Base-by-base conservation (phyloP, 2,797 vertebrate species). In the Emydoidea blandingii region DNA sequence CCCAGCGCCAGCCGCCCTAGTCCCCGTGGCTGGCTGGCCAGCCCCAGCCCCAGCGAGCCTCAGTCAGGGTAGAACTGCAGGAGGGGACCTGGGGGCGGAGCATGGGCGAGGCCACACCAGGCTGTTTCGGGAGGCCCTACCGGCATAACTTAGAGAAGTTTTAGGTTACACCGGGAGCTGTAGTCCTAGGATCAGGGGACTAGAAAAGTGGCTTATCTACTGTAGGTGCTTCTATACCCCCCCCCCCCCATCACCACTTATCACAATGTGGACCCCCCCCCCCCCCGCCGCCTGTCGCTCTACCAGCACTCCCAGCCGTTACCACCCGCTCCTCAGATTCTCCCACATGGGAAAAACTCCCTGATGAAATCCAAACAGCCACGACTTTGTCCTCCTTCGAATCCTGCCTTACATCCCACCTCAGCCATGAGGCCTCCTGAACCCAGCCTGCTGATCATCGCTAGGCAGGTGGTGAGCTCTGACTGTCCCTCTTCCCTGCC, bases 111-210 rank as follows among this genome's bases (percentile, higher is more conserved):
- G 23, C 54, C 54, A 54, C 54, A 54, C 54, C 21, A 54, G 54
- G 54, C 23, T 54, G 54, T 54, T 54, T 54, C 8, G 9, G 23
- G 54, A 54, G 54, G 21, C 54, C 54, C 54, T 15, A 31, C 31
- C 7, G 2, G 59, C 29, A 62, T 96, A 92, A 96, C 91, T 92
- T 80, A 87, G 88, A 78, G 89, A 95, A 95, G 88, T 81, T 95
- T 95, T 80, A 25, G 91, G 88, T 95, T 23, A 72, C 19, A 37
- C 65, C 65, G 41, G n/a, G 65, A 37, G 10, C n/a, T 41, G 65
- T 11, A 72, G n/a, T 12, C n/a, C n/a, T 41, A 72, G 65, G 65
- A 41, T 72, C 3, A 44, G 27, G 65, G 21, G 49, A 23, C 14
- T 78, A 0, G 1, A 81, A 84, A 72, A 11, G 19, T 8, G 65